These are phyloP conservation scores for Neopipo cinnamomea DNA, from an alignment of 2,113 vertebrate genomes.

Conservation along the genomic window DNA sequence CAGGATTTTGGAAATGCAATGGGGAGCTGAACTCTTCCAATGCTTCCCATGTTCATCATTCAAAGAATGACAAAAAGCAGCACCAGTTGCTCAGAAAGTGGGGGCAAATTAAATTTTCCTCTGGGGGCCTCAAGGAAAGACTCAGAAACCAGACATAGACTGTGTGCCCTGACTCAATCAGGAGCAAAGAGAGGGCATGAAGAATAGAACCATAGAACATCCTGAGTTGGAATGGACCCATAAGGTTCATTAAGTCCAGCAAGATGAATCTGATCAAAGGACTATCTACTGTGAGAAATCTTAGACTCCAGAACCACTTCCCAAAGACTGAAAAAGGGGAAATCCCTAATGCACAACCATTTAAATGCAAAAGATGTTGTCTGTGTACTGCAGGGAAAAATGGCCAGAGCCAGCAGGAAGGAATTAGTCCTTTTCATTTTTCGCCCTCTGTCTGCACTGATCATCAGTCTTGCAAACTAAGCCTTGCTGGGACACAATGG, in stretches of 20 bases:
- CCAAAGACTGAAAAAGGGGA: background rate
- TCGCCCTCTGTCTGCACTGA: background rate
- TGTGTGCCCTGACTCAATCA: background rate
- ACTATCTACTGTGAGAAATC: background rate
- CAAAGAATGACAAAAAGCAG: background rate
- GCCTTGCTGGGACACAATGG: background rate
- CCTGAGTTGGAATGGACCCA: background rate
- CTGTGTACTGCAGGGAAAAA: background rate
- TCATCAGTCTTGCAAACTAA: background rate
- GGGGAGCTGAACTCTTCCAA: background rate
- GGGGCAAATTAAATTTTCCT: background rate
- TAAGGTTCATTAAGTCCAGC: background rate
- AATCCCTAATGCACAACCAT: background rate
- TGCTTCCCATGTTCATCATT: background rate
- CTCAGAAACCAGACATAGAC: background rate
- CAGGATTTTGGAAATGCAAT: background rate
- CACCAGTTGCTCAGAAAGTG: background rate
- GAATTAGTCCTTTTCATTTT: background rate
- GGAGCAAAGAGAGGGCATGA: background rate
- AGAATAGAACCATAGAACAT: background rate
- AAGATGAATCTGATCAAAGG: background rate
- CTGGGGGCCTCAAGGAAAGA: background rate
- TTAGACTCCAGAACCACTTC: background rate
- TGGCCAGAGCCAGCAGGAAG: background rate
- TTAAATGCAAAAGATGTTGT: background rate